Evolutionary conservation across 1,140 invertebrate species (phyloP).

Genomic region (Pantala flavescens): DNA sequence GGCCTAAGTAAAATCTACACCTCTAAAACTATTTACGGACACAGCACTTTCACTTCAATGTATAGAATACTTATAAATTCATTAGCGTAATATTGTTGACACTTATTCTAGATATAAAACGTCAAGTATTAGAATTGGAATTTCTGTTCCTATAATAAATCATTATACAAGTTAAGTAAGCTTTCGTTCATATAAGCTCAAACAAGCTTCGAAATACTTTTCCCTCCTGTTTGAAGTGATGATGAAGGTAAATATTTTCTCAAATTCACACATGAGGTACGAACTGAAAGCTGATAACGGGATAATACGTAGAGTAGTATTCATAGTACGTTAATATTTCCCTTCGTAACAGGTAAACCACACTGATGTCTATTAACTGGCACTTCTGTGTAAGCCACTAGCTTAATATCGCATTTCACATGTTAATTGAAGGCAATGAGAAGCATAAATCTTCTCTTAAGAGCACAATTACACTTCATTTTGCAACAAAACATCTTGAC

Average conservation of each 20-base stretch:
- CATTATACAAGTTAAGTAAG: background rate
- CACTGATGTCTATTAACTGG: background rate
- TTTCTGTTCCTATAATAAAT: background rate
- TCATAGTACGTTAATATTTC: conserved; percentile 7
- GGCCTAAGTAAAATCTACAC: background rate
- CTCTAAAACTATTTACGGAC: background rate
- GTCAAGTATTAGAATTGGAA: no score
- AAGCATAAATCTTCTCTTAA: background rate
- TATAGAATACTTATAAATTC: background rate
- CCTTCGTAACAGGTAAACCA: conserved; percentile 5
- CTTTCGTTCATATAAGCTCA: background rate
- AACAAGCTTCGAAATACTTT: background rate
- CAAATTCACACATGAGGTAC: background rate
- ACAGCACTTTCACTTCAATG: background rate
- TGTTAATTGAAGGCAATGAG: background rate
- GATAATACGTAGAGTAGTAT: conserved; percentile 7
- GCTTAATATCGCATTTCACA: background rate
- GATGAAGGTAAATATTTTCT: background rate
- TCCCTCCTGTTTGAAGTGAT: background rate
- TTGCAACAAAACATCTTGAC: conserved; percentile 5
- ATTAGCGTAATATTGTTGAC: background rate
- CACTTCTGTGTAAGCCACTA: background rate
- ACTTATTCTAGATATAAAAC: no score
- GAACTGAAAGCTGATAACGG: conserved; percentile 1
- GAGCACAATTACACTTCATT: background rate